Evolutionary conservation across 2,113 vertebrate genomes (phyloP).

Genomic region (Thermophis baileyi): DNA sequence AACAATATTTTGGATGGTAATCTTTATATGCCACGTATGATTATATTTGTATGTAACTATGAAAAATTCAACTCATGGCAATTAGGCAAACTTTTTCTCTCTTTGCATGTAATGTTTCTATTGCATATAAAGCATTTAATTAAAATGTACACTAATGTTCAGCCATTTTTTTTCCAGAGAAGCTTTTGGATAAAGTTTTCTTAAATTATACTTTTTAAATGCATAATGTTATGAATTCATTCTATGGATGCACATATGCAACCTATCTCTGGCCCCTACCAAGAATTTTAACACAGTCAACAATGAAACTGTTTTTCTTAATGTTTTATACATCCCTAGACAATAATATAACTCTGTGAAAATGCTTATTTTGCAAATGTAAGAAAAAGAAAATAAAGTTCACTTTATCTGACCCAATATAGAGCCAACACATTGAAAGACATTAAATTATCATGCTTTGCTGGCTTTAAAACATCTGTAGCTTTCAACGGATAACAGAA

Average conservation of each 20-base stretch:
- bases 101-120: conserved; percentile 43
- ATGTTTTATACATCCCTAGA: conserved; percentile 44
- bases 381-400: conserved; percentile 90
- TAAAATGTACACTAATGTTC: conserved; percentile 32
- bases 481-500: conserved; percentile 84
- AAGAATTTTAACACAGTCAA: conserved; percentile 45
- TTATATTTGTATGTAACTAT: neutral
- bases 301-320: neutral
- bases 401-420: conserved; percentile 88
- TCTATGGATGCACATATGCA: conserved; percentile 44
- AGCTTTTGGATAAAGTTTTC: conserved; percentile 23
- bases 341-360: conserved; percentile 22
- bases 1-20: neutral
- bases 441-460: conserved; percentile 87
- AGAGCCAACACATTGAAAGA: conserved; percentile 87
- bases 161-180: conserved; percentile 30
- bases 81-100: conserved; percentile 40
- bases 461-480: conserved; percentile 84
- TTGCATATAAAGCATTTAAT: conserved; percentile 43
- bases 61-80: conserved; percentile 15
- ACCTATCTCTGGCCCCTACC: conserved; percentile 18
- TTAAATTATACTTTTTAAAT: conserved; percentile 37
- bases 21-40: neutral
- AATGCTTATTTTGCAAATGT: conserved; percentile 63
- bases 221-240: conserved; percentile 31